Base-by-base conservation (phyloP, 2,113 vertebrate genomes). In the Nothoprocta perdicaria region DNA sequence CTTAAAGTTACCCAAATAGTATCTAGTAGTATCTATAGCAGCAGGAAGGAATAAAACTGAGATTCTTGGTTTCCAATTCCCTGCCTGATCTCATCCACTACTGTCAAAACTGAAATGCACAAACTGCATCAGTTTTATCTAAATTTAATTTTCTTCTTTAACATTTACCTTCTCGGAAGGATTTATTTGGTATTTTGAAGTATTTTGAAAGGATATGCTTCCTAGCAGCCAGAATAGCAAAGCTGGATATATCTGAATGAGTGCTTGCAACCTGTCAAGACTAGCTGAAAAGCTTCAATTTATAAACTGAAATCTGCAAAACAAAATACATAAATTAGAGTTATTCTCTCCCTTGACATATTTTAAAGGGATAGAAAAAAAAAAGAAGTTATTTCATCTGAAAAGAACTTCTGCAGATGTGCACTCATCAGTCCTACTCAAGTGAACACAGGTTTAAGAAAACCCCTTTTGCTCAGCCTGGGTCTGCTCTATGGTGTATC, bases 21-120 rank as follows among this genome's bases (percentile, higher is more conserved):
- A 9, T 43, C 41, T 4, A 31, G 9, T 38, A 55, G 14, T 11
- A 74, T 71, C 50, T 80, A 38, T 21, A 53, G 31, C 75, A 80
- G 60, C 55, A 76, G 53, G 12, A 19, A 84, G 53, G 35, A 71
- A 8, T 6, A 84, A 26, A 69, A 82, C 5, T 0, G 0, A 9
- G 27, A 80, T 38, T 89, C 19, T 31, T n/a, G 21, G n/a, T 33
- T 92, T 45, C 27, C 60, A 23, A 21, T 26, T 31, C 55, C 82
- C 46, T 1, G 8, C 55, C 23, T 4, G 12, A 50, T 55, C 84
- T 88, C 5, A 91, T 77, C 81, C 60, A 77, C 87, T 65, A 74
- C 45, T 91, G 89, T 71, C 87, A 92, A 71, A 95, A 83, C 12
- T 33, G 15, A 62, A 92, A 72, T 67, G 55, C 19, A 72, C 46